A percentile compares a stretch with the other conserved stretches of the same genome.
These are phyloP conservation scores for Spondyliosoma cantharus DNA, from an alignment of 2,797 vertebrate genomes.

Conservation along the genomic window DNA sequence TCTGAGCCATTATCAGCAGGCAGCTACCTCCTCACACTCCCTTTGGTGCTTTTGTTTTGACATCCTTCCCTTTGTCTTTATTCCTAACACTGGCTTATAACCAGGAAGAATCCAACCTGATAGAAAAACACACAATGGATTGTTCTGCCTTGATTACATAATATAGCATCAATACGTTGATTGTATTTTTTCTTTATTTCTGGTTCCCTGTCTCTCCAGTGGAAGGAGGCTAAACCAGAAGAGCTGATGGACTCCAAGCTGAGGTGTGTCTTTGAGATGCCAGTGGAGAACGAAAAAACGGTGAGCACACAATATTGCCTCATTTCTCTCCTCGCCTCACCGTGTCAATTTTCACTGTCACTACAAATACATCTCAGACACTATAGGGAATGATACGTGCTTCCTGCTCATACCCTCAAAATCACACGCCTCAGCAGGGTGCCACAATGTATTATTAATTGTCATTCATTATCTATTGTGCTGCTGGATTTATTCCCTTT, in stretches of 20 bases:
- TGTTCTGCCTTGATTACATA: not conserved
- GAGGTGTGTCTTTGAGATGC: conserved; percentile 98
- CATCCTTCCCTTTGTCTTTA: not conserved
- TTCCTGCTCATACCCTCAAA: not conserved
- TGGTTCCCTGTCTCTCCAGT: conserved; percentile 81
- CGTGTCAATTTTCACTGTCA: not conserved
- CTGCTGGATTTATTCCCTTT: not conserved
- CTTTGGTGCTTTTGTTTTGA: not conserved
- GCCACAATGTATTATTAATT: conserved; percentile 16
- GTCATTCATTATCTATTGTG: not conserved
- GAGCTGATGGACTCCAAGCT: conserved; percentile 99
- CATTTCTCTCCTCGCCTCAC: not conserved
- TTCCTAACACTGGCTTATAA: not conserved
- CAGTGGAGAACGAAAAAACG: conserved; percentile 94
- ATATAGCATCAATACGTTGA: not conserved
- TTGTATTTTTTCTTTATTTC: not conserved
- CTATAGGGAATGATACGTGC: not conserved
- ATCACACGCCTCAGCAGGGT: conserved; percentile 5
- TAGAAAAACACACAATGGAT: not conserved
- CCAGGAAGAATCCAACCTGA: not conserved
- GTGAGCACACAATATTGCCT: conserved; percentile 79
- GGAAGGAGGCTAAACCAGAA: conserved; percentile 98
- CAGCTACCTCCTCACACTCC: not conserved
- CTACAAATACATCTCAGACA: conserved; percentile 13
- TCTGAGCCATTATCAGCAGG: conserved; percentile 4